These are phyloP conservation scores for Hirtodrosophila trivittata DNA, from an alignment of 2,888 invertebrate species.

Conservation along the genomic window DNA sequence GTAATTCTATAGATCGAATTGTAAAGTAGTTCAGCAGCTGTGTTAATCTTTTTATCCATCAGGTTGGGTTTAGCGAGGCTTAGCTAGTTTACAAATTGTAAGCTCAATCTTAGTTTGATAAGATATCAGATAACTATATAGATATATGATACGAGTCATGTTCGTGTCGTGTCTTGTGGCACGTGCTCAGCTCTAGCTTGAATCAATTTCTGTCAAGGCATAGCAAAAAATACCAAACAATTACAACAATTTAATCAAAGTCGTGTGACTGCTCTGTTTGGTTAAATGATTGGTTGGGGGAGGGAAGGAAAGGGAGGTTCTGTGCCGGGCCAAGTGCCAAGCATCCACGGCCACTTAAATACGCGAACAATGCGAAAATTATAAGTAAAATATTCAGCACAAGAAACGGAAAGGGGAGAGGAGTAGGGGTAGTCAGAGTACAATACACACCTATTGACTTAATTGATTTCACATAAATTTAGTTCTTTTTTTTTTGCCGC, in stretches of 20 bases:
- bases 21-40: too few species aligned
- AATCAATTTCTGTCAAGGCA: constrained; percentile 1
- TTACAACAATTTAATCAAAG: constrained; percentile 54
- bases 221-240: constrained; percentile 22
- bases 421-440: not conserved
- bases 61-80: too few species aligned
- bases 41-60: too few species aligned
- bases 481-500: constrained; percentile 8
- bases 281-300: not conserved
- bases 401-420: not conserved
- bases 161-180: constrained; percentile 21
- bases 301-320: not conserved
- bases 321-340: constrained; percentile 44
- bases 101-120: not conserved
- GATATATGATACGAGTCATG: not conserved
- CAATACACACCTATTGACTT: constrained; percentile 69
- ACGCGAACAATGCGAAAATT: constrained; percentile 26
- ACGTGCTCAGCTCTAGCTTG: constrained; percentile 19
- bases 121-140: constrained; percentile 4
- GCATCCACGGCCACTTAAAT: constrained; percentile 45
- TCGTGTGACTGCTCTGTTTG: constrained; percentile 17
- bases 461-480: constrained; percentile 68
- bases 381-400: constrained; percentile 19
- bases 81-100: too few species aligned
- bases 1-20: too few species aligned